Conservation (phyloP, 2,797 vertebrate genomes). For the Heteromormyrus szaboi region DNA sequence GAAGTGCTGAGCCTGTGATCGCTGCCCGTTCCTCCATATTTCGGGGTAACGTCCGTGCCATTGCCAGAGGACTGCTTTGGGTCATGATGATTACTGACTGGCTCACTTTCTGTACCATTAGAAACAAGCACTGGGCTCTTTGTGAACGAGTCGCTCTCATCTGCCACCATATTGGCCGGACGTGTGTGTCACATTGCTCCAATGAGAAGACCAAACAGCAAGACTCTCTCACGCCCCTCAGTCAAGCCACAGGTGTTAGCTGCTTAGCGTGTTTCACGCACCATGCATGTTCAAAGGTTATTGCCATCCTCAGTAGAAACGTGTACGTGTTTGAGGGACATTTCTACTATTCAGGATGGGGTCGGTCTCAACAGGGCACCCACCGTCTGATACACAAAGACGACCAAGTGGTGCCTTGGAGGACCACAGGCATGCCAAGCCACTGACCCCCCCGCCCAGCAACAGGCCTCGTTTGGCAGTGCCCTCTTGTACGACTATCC, state of each 20-base stretch:
- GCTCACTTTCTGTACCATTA: neutral
- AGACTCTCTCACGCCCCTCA: slow-evolving; percentile 69
- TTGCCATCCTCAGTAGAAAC: slow-evolving; percentile 79
- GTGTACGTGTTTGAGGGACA: slow-evolving; percentile 38
- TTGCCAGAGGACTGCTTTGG: neutral
- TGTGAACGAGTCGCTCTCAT: too few species aligned
- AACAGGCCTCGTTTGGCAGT: neutral
- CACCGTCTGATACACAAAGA: slow-evolving; percentile 55
- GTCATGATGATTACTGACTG: neutral
- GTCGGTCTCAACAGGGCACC: slow-evolving; percentile 59
- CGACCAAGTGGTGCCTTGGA: slow-evolving; percentile 51
- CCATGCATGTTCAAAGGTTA: slow-evolving; percentile 70
- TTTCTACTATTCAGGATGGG: slow-evolving; percentile 78
- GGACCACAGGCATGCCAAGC: slow-evolving; percentile 26
- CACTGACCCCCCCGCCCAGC: slow-evolving; percentile 35
- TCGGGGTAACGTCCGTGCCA: neutral
- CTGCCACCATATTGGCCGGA: neutral
- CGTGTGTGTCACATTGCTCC: neutral
- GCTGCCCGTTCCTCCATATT: neutral
- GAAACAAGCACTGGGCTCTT: neutral
- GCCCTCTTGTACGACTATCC: neutral
- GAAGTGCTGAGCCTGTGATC: slow-evolving; percentile 62
- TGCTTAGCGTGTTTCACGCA: slow-evolving; percentile 65
- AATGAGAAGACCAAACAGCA: neutral
- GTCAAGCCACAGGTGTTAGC: slow-evolving; percentile 62